Conservation (phyloP, 2,113 vertebrate species). For the Sinocyclocheilus maitianheensis region DNA sequence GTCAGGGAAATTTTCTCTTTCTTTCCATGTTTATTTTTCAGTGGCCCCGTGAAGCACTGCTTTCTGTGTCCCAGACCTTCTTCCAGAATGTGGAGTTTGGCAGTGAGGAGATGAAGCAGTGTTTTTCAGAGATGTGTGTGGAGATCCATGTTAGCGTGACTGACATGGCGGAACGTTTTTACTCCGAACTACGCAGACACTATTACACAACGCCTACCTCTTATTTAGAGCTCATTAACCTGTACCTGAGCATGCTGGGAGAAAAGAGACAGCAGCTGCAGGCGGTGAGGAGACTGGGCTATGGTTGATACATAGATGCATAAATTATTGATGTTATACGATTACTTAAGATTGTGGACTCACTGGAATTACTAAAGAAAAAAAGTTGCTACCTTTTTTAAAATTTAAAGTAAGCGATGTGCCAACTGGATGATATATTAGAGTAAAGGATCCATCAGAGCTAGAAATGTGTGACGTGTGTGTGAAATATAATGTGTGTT, state of each 20-base stretch:
- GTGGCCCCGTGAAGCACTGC: slow-evolving; percentile 84
- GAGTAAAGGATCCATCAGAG: neutral
- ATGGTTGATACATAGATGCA: neutral
- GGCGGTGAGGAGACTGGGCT: slow-evolving; percentile 65
- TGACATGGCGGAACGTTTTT: slow-evolving; percentile 82
- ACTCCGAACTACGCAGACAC: slow-evolving; percentile 76
- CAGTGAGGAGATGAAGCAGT: slow-evolving; percentile 75
- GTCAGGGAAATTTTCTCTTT: neutral
- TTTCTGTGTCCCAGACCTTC: slow-evolving; percentile 82
- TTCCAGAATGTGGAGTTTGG: slow-evolving; percentile 77
- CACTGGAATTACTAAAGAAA: neutral
- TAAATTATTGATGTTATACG: neutral
- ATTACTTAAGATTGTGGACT: neutral
- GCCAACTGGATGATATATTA: neutral
- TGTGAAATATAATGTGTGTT: slow-evolving; percentile 25
- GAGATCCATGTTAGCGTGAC: slow-evolving; percentile 82
- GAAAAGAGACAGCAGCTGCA: slow-evolving; percentile 79
- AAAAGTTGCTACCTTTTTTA: neutral
- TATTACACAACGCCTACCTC: slow-evolving; percentile 87
- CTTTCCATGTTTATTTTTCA: slow-evolving; percentile 49
- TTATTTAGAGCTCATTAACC: slow-evolving; percentile 87
- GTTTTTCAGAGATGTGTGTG: slow-evolving; percentile 83
- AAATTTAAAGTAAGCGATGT: neutral
- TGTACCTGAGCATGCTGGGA: slow-evolving; percentile 81
- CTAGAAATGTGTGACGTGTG: neutral